Base-by-base conservation (phyloP, 2,888 invertebrate species). In the Gymnocheta viridis region DNA sequence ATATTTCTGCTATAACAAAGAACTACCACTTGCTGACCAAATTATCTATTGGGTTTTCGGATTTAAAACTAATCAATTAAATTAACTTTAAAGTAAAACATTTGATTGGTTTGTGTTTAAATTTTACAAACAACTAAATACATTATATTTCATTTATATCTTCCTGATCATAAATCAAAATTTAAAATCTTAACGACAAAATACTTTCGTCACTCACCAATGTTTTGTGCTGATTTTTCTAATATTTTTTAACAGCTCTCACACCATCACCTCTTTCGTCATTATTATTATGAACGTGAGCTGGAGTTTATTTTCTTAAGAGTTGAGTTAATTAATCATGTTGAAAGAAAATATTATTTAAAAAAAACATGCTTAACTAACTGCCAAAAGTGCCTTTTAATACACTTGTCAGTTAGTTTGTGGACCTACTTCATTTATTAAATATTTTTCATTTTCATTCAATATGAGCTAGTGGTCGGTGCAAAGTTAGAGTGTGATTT, bases 251-350 rank as follows among this genome's bases (percentile, higher is more conserved):
- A n/a, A 51, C 51, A 41, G 32, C 56, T 51, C 60, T 47, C 72
- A 44, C 24, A 64, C 58, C 47, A 60, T 32, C 76, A 60, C 27
- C 62, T 38, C 56, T 49, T 35, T 38, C 72, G 17, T 32, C 73
- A 29, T 67, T 76, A 70, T 74, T 32, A 60, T 62, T 54, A 76
- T 66, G 44, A 69, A 62, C 62, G 51, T 47, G 19, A 58, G 35
- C 51, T 32, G 35, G 74, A 81, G 80, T 73, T 73, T 67, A 77
- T 78, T 84, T 81, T 72, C 72, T 62, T 77, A 56, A 14, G 22
- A 73, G 62, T 60, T 73, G 35, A 81, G 81, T 81, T 84, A 84
- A 84, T 84, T 84, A 84, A 84, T 84, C 84, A 84, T 84, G 78
- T 84, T 73, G 44, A 41, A 70, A 74, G 74, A 76, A 84, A 83